Evolutionary conservation across 1,140 invertebrate genomes (phyloP).

Genomic region (Drosophila aff.): DNA sequence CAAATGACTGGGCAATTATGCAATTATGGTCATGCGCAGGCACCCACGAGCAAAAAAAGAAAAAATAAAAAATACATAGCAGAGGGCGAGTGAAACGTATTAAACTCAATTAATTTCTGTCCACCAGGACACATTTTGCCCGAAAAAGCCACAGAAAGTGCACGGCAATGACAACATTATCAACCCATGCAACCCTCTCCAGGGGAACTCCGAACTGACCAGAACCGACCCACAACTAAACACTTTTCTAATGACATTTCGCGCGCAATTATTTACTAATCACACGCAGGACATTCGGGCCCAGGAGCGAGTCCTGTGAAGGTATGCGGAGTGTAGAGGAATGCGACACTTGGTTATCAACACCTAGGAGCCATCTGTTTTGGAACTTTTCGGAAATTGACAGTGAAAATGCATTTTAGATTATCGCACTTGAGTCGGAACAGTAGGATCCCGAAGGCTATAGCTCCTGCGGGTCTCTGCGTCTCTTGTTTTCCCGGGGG

Average conservation of each 20-base stretch:
- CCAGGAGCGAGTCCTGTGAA: slow-evolving; percentile 8
- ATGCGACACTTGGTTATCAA: slow-evolving; percentile 76
- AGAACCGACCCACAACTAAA: slow-evolving; percentile 46
- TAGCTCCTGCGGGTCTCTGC: slow-evolving; percentile 48
- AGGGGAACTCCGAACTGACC: slow-evolving; percentile 8
- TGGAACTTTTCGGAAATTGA: slow-evolving; percentile 29
- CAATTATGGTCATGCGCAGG: slow-evolving; percentile 73
- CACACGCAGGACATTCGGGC: slow-evolving; percentile 56
- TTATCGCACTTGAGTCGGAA: slow-evolving; percentile 61
- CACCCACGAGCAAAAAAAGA: slow-evolving; percentile 34
- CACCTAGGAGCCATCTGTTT: slow-evolving; percentile 70
- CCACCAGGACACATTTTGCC: slow-evolving; percentile 46
- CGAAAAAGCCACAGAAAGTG: slow-evolving; percentile 22
- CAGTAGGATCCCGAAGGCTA: slow-evolving; percentile 31
- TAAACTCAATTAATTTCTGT: slow-evolving; percentile 67
- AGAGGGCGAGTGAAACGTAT: slow-evolving; percentile 44
- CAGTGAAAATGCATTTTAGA: slow-evolving; percentile 75
- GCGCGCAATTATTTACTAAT: slow-evolving; percentile 76
- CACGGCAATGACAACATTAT: slow-evolving; percentile 68
- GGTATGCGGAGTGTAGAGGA: slow-evolving; percentile 42
- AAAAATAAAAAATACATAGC: neutral
- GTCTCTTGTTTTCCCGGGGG: slow-evolving; percentile 11
- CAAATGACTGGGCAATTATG: slow-evolving; percentile 78
- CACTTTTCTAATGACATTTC: slow-evolving; percentile 76
- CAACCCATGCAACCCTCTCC: slow-evolving; percentile 26